Base-by-base conservation (phyloP, 2,888 invertebrate species). In the Diadegma fenestrale region DNA sequence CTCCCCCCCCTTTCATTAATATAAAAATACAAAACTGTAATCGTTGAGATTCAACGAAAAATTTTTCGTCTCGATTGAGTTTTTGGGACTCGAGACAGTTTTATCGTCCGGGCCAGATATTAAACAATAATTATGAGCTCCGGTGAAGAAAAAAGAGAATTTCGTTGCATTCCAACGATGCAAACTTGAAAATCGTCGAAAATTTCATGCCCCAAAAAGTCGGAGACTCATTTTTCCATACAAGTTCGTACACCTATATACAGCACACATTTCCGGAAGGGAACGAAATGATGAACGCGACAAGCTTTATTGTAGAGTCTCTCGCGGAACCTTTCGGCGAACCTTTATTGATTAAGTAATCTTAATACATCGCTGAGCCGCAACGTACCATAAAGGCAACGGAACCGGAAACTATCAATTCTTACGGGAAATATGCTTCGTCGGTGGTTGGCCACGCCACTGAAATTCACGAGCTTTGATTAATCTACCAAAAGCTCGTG, bases 331-430 rank as follows among this genome's bases (percentile, higher is more conserved):
- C 41, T 75, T 84, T 71, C 75, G 78, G 85, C 89, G 89, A 88
- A 89, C 88, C 82, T 92, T 91, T 94, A 94, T 94, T 92, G 94
- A 94, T 94, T 94, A 94, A 94, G 94, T 93, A 94, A 94, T 94
- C 94, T 94, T 94, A 94, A 93, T 94, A 94, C 94, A 94, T 94
- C 93, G 94, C 93, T 93, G 93, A 87, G 94, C 92, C 93, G 94
- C 94, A 94, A 93, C 92, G 93, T 94, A 93, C 93, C 94, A 94
- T 94, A 94, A 94, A 94, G 92, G 91, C 85, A 93, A 89, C 93
- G 94, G 93, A 94, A 94, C 91, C 92, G 94, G 94, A 93, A 94
- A 90, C 94, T 92, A 94, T 94, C 91, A 91, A 94, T 94, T 94
- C 94, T 93, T 94, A 93, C 90, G 91, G 93, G 92, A 93, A 93